These are phyloP conservation scores for Venusia cambrica DNA, from an alignment of 2,888 invertebrate species.

Conservation along the genomic window DNA sequence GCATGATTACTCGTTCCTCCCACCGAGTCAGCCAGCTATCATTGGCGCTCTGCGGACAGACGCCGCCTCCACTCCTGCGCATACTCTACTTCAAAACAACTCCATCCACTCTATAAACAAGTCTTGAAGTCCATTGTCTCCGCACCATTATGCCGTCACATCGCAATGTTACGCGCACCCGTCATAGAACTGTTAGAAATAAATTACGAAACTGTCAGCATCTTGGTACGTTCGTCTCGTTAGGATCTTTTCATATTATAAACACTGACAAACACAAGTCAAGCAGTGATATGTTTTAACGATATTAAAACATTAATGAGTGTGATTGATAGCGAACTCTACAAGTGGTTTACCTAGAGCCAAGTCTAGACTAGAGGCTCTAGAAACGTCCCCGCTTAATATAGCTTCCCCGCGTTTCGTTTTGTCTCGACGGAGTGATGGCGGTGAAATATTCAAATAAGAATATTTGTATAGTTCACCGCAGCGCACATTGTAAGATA, in stretches of 20 bases:
- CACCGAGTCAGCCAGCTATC: constrained; percentile 59
- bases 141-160: constrained; percentile 66
- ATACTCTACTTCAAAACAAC: constrained; percentile 72
- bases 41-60: constrained; percentile 62
- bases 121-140: constrained; percentile 76
- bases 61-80: constrained; percentile 76
- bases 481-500: no score
- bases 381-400: no score
- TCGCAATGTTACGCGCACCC: constrained; percentile 54
- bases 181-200: constrained; percentile 65
- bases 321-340: constrained; percentile 1
- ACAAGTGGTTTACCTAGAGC: constrained; percentile 2
- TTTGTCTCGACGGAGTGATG: no score
- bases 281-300: constrained; percentile 13
- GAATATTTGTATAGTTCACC: no score
- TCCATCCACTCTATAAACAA: constrained; percentile 77
- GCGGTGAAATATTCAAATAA: no score
- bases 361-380: no score
- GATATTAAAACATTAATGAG: constrained; percentile 8
- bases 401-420: no score
- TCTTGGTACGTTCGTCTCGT: constrained; percentile 45
- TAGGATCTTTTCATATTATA: constrained; percentile 34
- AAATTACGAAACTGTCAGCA: constrained; percentile 47
- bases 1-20: constrained; percentile 74
- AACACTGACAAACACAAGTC: constrained; percentile 27